A percentile compares a stretch with the other conserved stretches of the same genome.
Evolutionary conservation across 2,113 vertebrate species (phyloP).

Genomic region (Cavia aperea): DNA sequence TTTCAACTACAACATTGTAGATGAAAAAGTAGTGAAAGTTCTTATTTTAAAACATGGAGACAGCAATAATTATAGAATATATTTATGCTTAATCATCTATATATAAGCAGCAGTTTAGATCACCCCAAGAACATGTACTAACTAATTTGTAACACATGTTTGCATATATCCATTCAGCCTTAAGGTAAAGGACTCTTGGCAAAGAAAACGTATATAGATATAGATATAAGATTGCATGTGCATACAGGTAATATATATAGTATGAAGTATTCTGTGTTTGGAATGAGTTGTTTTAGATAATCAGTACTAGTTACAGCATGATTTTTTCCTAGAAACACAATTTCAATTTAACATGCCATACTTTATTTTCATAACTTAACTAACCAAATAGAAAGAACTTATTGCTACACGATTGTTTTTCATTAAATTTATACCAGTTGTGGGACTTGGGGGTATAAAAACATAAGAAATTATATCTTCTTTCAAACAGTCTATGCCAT

Average conservation of each 20-base stretch:
- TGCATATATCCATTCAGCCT: not conserved
- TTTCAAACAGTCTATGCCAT: not conserved
- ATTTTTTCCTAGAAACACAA: not conserved
- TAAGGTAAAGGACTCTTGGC: not conserved
- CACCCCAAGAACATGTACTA: not conserved
- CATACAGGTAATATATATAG: too few relatives aligned
- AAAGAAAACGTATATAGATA: not conserved
- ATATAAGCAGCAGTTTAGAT: not conserved
- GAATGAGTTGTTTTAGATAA: not conserved
- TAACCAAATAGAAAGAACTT: not conserved
- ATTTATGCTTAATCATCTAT: not conserved
- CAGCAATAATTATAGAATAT: not conserved
- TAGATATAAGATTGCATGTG: too few relatives aligned
- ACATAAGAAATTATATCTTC: not conserved
- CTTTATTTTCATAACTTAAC: not conserved
- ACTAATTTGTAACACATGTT: not conserved
- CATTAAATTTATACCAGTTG: not conserved
- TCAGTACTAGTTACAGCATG: not conserved
- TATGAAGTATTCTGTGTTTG: not conserved
- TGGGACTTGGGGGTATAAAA: not conserved
- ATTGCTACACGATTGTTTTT: not conserved
- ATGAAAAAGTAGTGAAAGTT: not conserved
- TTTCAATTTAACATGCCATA: not conserved
- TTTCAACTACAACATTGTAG: not conserved
- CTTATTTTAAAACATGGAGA: not conserved